phyloP scores from a whole-genome alignment of 1,140 invertebrate genomes.

The Drosophila sp. region DNA sequence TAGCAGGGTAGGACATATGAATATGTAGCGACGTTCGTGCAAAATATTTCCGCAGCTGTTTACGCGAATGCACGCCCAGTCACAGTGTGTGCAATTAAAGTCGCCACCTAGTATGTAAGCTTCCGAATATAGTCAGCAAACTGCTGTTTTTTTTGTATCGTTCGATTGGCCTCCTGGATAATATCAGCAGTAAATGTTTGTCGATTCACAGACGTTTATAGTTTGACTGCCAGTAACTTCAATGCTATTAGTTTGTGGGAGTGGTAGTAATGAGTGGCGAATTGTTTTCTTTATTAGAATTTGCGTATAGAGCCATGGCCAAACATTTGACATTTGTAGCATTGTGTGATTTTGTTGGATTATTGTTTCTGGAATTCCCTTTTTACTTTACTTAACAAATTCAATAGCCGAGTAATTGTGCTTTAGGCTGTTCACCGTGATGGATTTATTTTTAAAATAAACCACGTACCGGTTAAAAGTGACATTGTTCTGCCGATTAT shows the following conservation, averaged over 20 bases:
- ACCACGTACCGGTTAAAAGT: conserved; percentile 19
- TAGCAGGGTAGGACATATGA: conserved; percentile 8
- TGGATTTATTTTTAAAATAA: conserved; percentile 19
- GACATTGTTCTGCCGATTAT: conserved; percentile 15
- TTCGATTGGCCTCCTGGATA: conserved; percentile 7
- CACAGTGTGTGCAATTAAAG: conserved; percentile 2
- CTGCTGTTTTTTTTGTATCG: conserved; percentile 5
- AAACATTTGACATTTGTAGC: conserved; percentile 8
- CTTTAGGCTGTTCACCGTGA: conserved; percentile 8
- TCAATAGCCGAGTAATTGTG: conserved; percentile 7
- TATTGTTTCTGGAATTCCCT: conserved; percentile 14
- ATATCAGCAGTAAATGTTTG: conserved; percentile 10
- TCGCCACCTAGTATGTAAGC: conserved; percentile 6
- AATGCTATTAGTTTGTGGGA: conserved; percentile 16
- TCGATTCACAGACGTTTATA: conserved; percentile 8
- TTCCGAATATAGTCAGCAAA: conserved; percentile 17
- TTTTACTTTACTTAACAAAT: conserved; percentile 6
- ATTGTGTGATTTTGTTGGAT: background rate
- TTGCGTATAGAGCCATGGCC: background rate
- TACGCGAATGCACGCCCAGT: background rate
- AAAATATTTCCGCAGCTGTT: background rate
- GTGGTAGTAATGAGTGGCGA: conserved; percentile 16
- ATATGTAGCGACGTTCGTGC: background rate
- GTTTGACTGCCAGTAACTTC: conserved; percentile 14
- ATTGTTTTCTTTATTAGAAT: conserved; percentile 8